Percentiles rank a stretch among this genome's conserved stretches.
Conservation (phyloP, 1,140 invertebrate genomes). For the Lordiphosa collinella region DNA sequence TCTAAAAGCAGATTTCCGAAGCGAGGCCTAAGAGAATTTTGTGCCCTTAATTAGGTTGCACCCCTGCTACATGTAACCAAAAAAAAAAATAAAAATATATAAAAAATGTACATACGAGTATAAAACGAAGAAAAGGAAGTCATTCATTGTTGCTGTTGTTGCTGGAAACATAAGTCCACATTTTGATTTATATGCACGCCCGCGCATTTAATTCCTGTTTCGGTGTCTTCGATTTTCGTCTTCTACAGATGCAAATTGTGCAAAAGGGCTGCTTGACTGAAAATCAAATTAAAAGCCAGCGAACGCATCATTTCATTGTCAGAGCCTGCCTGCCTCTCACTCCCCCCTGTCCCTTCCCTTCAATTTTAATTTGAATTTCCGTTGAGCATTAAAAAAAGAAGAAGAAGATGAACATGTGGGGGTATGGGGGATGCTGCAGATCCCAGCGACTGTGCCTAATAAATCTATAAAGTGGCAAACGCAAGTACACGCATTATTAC, state of each 20-base stretch:
- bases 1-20: background rate
- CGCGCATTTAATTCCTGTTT: slow-evolving; percentile 45
- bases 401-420: slow-evolving; percentile 7
- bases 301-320: slow-evolving; percentile 47
- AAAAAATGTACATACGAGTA: background rate
- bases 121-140: slow-evolving; percentile 32
- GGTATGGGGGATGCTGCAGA: slow-evolving; percentile 1
- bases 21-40: background rate
- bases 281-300: slow-evolving; percentile 67
- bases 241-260: slow-evolving; percentile 49
- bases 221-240: slow-evolving; percentile 35
- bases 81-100: background rate
- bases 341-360: slow-evolving; percentile 13
- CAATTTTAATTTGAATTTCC: slow-evolving; percentile 77
- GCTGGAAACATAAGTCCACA: slow-evolving; percentile 61
- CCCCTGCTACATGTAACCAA: slow-evolving; percentile 13
- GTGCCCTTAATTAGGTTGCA: slow-evolving; percentile 24
- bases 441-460: slow-evolving; percentile 44
- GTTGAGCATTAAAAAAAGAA: slow-evolving; percentile 65
- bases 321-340: background rate
- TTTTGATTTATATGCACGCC: slow-evolving; percentile 78
- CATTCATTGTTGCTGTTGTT: slow-evolving; percentile 41
- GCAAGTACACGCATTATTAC: slow-evolving; percentile 78
- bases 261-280: slow-evolving; percentile 22
- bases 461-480: slow-evolving; percentile 77